phyloP scores from a whole-genome alignment of 2,888 invertebrate species.

The Nowickia ferox region DNA sequence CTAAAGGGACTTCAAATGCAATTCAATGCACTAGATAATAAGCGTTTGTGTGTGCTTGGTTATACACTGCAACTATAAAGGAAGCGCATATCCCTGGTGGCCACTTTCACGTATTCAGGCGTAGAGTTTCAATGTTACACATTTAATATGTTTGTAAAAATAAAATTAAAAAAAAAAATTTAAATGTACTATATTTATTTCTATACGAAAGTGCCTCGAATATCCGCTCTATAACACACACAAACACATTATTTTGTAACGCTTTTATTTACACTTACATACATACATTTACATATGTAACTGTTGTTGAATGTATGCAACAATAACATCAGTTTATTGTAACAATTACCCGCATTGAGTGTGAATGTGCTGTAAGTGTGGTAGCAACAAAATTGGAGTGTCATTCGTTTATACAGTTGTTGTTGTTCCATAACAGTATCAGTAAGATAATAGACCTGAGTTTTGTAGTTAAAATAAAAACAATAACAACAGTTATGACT shows the following conservation, averaged over 20 bases:
- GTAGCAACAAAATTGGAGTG: not conserved
- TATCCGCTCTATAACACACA: not conserved
- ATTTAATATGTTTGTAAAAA: constrained; percentile 2
- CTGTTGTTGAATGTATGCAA: constrained; percentile 1
- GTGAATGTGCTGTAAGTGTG: not conserved
- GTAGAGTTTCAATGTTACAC: constrained; percentile 21
- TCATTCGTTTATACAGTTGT: constrained; percentile 16
- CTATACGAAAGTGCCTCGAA: not conserved
- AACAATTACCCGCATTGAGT: constrained; percentile 1
- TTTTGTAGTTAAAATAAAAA: constrained; percentile 35
- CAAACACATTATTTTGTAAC: not conserved
- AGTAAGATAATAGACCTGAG: constrained; percentile 26
- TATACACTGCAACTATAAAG: not conserved
- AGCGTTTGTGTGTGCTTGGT: not conserved
- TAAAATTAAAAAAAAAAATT: not conserved
- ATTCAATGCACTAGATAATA: not conserved
- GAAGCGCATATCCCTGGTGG: not conserved
- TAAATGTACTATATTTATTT: not conserved
- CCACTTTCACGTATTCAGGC: constrained; percentile 5
- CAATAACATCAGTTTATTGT: not conserved
- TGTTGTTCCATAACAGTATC: constrained; percentile 8
- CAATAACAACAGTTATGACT: constrained; percentile 35
- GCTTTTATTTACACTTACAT: too few species aligned
- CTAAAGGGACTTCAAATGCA: constrained; percentile 3
- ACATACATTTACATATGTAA: not conserved